Base-by-base conservation (phyloP, 2,888 invertebrate genomes). In the Drosophila lutescens region DNA sequence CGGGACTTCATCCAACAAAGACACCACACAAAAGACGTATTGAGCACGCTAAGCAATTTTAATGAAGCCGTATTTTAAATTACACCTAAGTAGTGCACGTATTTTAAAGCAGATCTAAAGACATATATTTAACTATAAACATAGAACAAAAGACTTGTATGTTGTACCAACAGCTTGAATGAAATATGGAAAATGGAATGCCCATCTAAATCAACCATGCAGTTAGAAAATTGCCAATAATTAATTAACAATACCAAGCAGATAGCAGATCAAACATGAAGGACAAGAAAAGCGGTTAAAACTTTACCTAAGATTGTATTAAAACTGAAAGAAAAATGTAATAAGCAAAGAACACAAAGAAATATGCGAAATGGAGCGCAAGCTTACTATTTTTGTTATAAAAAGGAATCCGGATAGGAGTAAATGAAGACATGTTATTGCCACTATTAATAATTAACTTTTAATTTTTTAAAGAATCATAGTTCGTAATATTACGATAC, bases 151-250 rank as follows among this genome's bases (percentile, higher is more conserved):
- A 84, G 86, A 88, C 88, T 84, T 88, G 79, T 71, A 75, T 74
- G 69, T 75, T 74, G 74, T 57, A 62, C 58, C 75, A 74, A 65
- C 76, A 70, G 88, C 77, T 88, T 80, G 71, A 75, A 74, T 53
- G 41, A 77, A 75, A 71, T 71, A 67, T 78, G 70, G 41, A 74
- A 53, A 71, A 73, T 66, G 66, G 43, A 78, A 40, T 55, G 66
- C 63, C 65, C 67, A 75, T 70, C 65, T 67, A 66, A 68, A 75
- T 50, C 54, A 72, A 66, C 57, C 89, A 86, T 86, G 85, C 85
- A 86, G 87, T 86, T 86, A 86, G 85, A 80, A 63, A 86, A 86
- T 88, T 88, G 89, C 85, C 85, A 86, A 86, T 88, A 79, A 86
- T 74, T 80, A 84, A 73, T 81, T 86, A 78, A 76, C 58, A 73